Evolutionary conservation across 2,113 vertebrate species (phyloP).

Genomic region (Sitta europaea): DNA sequence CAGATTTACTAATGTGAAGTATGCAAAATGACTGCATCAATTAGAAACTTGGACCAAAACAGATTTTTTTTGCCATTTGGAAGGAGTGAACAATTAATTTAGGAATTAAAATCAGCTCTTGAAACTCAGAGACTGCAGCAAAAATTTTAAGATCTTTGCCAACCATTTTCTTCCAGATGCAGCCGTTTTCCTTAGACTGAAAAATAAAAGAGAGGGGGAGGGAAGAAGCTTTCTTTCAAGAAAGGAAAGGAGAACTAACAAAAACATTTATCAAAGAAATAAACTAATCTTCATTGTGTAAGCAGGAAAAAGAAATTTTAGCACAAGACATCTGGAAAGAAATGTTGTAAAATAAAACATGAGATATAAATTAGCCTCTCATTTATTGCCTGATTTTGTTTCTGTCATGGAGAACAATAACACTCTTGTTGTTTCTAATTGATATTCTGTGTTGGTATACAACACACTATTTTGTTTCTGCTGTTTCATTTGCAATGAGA

Average conservation of each 20-base stretch:
- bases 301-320: neutral
- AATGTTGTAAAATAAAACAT: neutral
- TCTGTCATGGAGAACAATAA: constrained; percentile 2
- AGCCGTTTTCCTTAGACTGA: constrained; percentile 21
- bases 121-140: neutral
- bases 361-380: neutral
- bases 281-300: neutral
- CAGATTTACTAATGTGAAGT: neutral
- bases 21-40: neutral
- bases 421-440: constrained; percentile 27
- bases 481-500: neutral
- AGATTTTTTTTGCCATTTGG: neutral
- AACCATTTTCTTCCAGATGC: neutral
- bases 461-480: neutral
- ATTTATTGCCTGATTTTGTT: neutral
- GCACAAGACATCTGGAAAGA: neutral
- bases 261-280: neutral
- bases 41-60: neutral
- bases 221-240: neutral
- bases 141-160: neutral
- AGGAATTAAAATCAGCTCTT: neutral
- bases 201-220: neutral
- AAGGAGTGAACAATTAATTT: neutral
- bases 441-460: neutral
- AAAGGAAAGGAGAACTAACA: neutral